A percentile compares a stretch with the other conserved stretches of the same genome.
Evolutionary conservation across 2,797 vertebrate genomes (phyloP).

Genomic region (Todus mexicanus): DNA sequence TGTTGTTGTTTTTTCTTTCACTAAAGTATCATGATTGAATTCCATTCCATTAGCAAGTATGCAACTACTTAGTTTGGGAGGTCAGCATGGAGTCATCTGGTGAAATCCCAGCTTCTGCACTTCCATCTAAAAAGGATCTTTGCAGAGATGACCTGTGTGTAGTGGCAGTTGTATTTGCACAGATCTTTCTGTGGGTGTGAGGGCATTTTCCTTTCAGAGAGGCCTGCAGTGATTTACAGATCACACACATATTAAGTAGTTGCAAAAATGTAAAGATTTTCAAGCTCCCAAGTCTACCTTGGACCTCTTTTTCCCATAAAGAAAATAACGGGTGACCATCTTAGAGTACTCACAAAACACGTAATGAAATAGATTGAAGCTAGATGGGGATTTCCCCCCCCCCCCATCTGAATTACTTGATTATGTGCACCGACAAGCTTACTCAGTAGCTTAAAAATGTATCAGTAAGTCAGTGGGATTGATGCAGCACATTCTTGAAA

Average conservation of each 20-base stretch:
- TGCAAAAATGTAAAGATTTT: background rate
- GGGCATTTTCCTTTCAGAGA: background rate
- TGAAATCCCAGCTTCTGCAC: too few relatives aligned
- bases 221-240: background rate
- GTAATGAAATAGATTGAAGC: background rate
- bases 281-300: background rate
- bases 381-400: rapidly evolving
- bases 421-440: background rate
- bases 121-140: background rate
- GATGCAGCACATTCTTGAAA: background rate
- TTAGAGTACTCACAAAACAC: background rate
- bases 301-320: background rate
- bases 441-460: background rate
- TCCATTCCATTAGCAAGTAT: background rate
- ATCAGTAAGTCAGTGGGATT: background rate
- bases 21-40: background rate
- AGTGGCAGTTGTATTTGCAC: background rate
- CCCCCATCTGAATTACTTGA: background rate
- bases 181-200: background rate
- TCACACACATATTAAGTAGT: background rate
- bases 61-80: too few relatives aligned
- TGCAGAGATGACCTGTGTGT: background rate
- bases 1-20: background rate
- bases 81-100: too few relatives aligned
- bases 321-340: background rate